Base-by-base conservation (phyloP, 2,888 invertebrate species). In the Himalopsyche kuldschensis region DNA sequence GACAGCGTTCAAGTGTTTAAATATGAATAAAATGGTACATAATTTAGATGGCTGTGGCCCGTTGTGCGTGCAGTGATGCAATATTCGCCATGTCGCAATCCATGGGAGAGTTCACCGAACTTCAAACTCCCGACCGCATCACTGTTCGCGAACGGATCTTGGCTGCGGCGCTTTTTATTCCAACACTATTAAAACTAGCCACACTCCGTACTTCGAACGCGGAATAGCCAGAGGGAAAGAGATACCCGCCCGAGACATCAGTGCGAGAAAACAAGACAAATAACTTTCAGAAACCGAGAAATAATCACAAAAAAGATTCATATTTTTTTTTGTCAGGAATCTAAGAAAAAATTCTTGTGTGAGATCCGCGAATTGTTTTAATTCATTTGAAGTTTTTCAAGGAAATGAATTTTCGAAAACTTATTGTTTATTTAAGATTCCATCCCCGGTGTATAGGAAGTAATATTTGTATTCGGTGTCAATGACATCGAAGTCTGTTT, bases 81-180 rank as follows among this genome's bases (percentile, higher is more conserved):
- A 86, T 86, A 85, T 85, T 86, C 85, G 85, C 86, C 85, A 84
- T 86, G 86, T 85, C 86, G 86, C 86, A 85, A 86, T 86, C 84
- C 80, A 83, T 82, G 85, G 82, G 84, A 84, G 86, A 85, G 86
- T 84, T 85, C 85, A 86, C 82, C 85, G 86, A 86, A 85, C 86
- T 78, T 85, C 41, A 55, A 82, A 76, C 82, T 84, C 75, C 75
- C 75, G 15, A 31, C 75, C 20, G 41, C 77, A 35, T 81, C 48
- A 35, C n/a, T 78, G 35, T 69, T 81, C 81, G 77, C 77, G 77
- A 77, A 35, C 77, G 77, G 77, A 78, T 81, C 81, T 78, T 69
- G n/a, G 63, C 41, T 48, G 80, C 63, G 17, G 48, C 41, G 5
- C 75, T 75, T 75, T 75, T 75, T 75, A 30, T 75, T 77, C 32